Evolutionary conservation across 2,113 vertebrate species (phyloP).

Genomic region (Gopherus flavomarginatus): DNA sequence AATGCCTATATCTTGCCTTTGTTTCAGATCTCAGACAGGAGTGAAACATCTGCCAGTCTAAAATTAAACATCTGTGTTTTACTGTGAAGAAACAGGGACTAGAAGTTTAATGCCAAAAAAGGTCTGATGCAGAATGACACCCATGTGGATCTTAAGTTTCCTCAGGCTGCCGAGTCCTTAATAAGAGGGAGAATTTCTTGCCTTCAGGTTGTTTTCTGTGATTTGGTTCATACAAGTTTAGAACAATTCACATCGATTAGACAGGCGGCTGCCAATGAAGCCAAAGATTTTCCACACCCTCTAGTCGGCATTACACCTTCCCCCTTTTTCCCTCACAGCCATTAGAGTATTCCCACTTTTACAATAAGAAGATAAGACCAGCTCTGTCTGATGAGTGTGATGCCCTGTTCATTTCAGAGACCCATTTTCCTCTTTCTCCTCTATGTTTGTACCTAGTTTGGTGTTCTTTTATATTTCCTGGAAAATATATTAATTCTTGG

Average conservation of each 20-base stretch:
- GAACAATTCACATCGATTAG: neutral
- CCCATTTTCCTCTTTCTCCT: neutral
- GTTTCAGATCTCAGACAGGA: conserved; percentile 69
- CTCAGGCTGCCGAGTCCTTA: neutral
- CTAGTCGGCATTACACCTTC: neutral
- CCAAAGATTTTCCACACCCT: neutral
- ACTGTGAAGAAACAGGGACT: conserved; percentile 28
- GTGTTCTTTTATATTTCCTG: neutral
- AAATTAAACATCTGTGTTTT: conserved; percentile 76
- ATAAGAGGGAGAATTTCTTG: neutral
- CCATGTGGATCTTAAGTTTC: neutral
- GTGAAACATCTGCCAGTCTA: conserved; percentile 79
- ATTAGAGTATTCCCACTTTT: neutral
- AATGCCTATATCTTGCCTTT: conserved; percentile 75
- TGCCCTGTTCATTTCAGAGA: neutral
- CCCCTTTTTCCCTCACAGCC: neutral
- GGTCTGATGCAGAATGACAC: conserved; percentile 37
- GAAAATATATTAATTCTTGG: neutral
- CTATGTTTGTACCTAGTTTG: neutral
- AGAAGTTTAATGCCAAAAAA: conserved; percentile 64
- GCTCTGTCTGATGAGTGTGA: neutral
- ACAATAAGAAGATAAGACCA: neutral
- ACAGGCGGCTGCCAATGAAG: neutral
- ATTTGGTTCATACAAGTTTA: neutral
- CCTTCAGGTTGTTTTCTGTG: neutral